Base-by-base conservation (phyloP, 2,888 invertebrate species). In the Stenurella melanura region DNA sequence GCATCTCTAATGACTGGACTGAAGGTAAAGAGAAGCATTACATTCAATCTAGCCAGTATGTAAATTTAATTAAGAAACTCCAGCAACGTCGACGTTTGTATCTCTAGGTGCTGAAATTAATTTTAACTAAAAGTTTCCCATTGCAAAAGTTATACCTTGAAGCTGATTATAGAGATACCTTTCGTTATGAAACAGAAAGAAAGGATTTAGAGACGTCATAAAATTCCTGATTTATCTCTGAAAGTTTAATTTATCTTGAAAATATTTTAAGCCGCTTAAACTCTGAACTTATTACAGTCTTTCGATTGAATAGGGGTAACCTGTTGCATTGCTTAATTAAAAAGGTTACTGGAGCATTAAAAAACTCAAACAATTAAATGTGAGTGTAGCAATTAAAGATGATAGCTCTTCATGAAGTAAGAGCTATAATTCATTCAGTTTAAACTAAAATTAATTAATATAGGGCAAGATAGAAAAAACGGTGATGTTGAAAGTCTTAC, bases 261-360 rank as follows among this genome's bases (percentile, higher is more conserved):
- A 61, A 30, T 61, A 61, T 61, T 61, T 61, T 26, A 61, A 61
- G 30, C 17, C n/a, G 6, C 61, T 61, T 61, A 30, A 30, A 61
- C 26, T 61, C 30, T n/a, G 26, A 61, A 61, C 26, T 61, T 21
- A 34, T 30, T 34, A 30, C 26, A 61, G n/a, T 34, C 15, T 61
- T n/a, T 10, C 15, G 7, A 30, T 61, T n/a, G 61, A 26, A 61
- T 1, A 21, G 3, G 1, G 34, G n/a, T 30, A 30, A 61, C 61
- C 61, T 61, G 61, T 61, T 61, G 61, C 61, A 15, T 1, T n/a
- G 9, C 17, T 61, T 61, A 61, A 61, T 61, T 61, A 61, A 61
- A 30, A 5, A 4, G 30, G 2, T 61, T 61, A n/a, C 50, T 5
- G 15, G n/a, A 4, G 15, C 50, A n/a, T 50, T n/a, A n/a, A 50